phyloP scores from a whole-genome alignment of 2,113 vertebrate species.

The Chinchilla lanigera region DNA sequence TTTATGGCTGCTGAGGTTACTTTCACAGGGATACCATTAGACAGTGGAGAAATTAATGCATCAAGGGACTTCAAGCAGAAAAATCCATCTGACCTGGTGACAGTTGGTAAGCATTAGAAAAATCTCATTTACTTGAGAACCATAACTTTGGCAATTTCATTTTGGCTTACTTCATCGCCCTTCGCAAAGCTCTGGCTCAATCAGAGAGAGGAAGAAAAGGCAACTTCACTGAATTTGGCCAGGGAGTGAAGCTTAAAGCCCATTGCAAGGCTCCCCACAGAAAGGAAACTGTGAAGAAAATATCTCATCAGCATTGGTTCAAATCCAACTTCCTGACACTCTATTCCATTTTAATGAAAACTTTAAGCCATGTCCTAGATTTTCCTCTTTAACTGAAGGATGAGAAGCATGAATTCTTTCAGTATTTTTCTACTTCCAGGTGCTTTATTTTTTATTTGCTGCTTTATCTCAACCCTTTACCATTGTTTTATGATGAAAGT shows the following conservation, averaged over 20 bases:
- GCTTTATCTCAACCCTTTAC: conserved; percentile 58
- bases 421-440: conserved; percentile 15
- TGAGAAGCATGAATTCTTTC: not conserved
- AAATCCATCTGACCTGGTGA: conserved; percentile 79
- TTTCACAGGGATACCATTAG: conserved; percentile 59
- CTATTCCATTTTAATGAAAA: conserved; percentile 69
- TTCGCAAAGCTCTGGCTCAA: conserved; percentile 69
- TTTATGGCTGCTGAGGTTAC: conserved; percentile 45
- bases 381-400: not conserved
- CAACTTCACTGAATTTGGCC: conserved; percentile 54
- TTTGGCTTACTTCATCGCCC: conserved; percentile 66
- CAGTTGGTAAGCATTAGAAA: conserved; percentile 79
- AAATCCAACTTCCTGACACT: conserved; percentile 24
- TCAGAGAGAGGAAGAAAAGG: conserved; percentile 61
- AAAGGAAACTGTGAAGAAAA: conserved; percentile 61
- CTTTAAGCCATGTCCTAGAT: not conserved
- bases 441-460: conserved; percentile 59
- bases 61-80: conserved; percentile 72
- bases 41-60: conserved; percentile 73
- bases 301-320: conserved; percentile 39
- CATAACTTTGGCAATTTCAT: conserved; percentile 80
- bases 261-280: not conserved
- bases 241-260: conserved; percentile 54
- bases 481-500: conserved; percentile 47
- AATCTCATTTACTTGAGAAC: conserved; percentile 80